Conservation (phyloP, 1,140 invertebrate genomes). For the Musca domestica region DNA sequence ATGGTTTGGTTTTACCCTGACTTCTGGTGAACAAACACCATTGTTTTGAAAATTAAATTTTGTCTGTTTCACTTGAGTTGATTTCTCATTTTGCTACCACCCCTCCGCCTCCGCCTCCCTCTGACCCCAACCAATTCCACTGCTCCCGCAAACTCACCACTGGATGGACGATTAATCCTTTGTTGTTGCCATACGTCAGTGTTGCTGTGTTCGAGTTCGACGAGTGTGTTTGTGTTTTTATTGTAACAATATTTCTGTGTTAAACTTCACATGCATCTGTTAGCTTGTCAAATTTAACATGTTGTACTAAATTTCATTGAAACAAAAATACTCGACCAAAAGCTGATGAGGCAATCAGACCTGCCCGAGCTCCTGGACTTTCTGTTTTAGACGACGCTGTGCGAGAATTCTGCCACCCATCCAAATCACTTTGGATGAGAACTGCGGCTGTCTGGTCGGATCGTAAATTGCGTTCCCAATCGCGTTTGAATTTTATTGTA, state of each 20-base stretch:
- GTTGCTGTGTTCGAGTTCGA: no score
- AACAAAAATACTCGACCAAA: slow-evolving; percentile 1
- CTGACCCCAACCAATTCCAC: slow-evolving; percentile 6
- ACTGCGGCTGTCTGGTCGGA: not conserved
- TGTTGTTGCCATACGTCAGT: not conserved
- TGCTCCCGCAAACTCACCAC: not conserved
- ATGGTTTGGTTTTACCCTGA: no score
- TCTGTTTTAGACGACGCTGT: not conserved
- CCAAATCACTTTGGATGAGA: no score
- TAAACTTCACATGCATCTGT: slow-evolving; percentile 23
- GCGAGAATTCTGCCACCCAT: no score
- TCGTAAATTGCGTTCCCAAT: not conserved
- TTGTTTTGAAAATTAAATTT: slow-evolving; percentile 25
- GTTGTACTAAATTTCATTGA: slow-evolving; percentile 23
- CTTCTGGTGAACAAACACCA: not conserved
- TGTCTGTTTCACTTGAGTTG: slow-evolving; percentile 23
- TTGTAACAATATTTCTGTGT: slow-evolving; percentile 22
- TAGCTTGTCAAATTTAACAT: slow-evolving; percentile 25
- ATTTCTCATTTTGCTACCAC: slow-evolving; percentile 5
- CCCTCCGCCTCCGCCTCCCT: not conserved
- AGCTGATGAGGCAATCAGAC: not conserved
- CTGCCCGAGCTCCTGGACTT: not conserved
- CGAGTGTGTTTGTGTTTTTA: no score
- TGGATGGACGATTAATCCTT: slow-evolving; percentile 14
- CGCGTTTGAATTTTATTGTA: not conserved